Conservation (phyloP, 2,797 vertebrate genomes). For the Carduelis carduelis region DNA sequence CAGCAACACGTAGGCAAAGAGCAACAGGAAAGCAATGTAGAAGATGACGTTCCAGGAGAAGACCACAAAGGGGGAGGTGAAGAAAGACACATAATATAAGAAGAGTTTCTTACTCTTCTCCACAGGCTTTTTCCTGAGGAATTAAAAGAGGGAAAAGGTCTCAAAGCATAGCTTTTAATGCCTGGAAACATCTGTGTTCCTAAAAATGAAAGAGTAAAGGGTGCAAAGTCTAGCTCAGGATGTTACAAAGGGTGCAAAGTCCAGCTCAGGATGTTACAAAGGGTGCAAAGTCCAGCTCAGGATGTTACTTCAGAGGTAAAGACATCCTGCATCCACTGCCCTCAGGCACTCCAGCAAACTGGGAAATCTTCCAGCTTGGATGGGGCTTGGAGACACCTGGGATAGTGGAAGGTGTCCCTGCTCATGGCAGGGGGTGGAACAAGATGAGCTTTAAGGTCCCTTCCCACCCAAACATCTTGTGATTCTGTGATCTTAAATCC, state of each 20-base stretch:
- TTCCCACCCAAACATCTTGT: background rate
- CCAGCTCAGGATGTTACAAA: background rate
- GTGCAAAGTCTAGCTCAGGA: no score
- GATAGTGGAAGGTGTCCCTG: background rate
- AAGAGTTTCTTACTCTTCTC: slow-evolving; percentile 73
- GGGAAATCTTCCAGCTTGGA: background rate
- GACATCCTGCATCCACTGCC: background rate
- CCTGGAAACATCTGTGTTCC: background rate
- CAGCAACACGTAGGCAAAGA: slow-evolving; percentile 80
- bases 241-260: no score
- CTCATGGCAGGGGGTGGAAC: background rate
- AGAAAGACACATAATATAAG: slow-evolving; percentile 77
- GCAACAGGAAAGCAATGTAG: slow-evolving; percentile 80
- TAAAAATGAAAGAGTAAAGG: background rate
- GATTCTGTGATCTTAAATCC: background rate
- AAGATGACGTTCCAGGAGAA: slow-evolving; percentile 83
- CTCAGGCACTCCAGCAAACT: background rate
- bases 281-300: background rate
- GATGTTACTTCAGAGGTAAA: background rate
- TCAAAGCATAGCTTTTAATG: background rate
- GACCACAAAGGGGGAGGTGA: slow-evolving; percentile 81
- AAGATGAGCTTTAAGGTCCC: no score
- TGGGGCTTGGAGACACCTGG: background rate
- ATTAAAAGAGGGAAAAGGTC: background rate
- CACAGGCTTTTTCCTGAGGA: slow-evolving; percentile 74